Percentiles rank a stretch among this genome's conserved stretches.
phyloP scores from a whole-genome alignment of 2,797 vertebrate species.

The Echiichthys vipera region DNA sequence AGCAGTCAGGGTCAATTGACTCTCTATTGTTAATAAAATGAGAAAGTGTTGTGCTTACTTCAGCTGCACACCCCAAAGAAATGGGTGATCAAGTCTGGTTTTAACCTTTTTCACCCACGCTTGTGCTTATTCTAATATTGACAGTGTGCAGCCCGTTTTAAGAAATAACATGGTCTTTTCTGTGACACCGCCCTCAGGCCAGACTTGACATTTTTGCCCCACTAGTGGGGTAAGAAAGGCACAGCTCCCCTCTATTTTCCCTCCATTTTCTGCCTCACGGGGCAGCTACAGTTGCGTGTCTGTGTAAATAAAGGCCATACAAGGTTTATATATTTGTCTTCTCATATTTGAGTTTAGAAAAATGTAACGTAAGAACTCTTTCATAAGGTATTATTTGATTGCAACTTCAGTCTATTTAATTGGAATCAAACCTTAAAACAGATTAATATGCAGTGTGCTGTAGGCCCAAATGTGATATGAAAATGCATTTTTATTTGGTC shows the following conservation, averaged over 20 bases:
- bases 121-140: background rate
- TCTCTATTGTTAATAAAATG: slow-evolving; percentile 4
- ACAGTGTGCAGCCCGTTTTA: background rate
- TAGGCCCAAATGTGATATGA: background rate
- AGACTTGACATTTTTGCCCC: background rate
- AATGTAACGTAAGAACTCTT: background rate
- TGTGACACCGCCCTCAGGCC: background rate
- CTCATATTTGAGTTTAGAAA: background rate
- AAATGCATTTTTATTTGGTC: background rate
- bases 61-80: background rate
- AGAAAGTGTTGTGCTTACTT: background rate
- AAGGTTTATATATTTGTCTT: background rate
- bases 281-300: background rate
- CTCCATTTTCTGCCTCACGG: background rate
- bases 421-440: slow-evolving; percentile 5
- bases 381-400: background rate
- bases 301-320: background rate
- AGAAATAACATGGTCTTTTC: background rate
- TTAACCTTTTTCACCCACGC: background rate
- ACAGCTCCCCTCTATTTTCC: background rate
- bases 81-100: background rate
- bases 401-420: background rate
- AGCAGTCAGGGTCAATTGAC: slow-evolving; percentile 5
- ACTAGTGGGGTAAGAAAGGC: background rate
- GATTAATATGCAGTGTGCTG: background rate